Conservation (phyloP, 2,797 vertebrate genomes). For the Micrastur ruficollis region DNA sequence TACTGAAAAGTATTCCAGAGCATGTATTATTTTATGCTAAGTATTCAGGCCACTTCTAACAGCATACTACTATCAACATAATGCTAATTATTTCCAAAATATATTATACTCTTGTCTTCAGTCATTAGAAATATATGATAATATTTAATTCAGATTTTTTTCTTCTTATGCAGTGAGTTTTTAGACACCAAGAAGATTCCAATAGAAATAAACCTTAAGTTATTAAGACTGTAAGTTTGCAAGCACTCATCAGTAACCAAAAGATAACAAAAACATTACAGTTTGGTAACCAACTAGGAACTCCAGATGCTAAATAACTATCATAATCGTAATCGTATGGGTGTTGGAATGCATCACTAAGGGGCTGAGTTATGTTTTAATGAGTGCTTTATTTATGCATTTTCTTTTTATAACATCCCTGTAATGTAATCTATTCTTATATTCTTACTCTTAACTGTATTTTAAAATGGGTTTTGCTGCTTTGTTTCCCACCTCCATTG, state of each 20-base stretch:
- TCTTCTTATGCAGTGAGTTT: not conserved
- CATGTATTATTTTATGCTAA: not conserved
- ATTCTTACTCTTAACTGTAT: not conserved
- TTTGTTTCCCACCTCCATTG: not conserved
- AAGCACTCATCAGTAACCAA: not conserved
- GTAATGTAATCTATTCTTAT: not conserved
- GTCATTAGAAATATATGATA: not conserved
- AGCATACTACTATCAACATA: not conserved
- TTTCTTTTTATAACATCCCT: slow-evolving; percentile 36
- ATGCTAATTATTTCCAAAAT: not conserved
- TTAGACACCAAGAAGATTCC: not conserved
- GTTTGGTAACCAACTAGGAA: not conserved
- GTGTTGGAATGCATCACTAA: slow-evolving; percentile 20
- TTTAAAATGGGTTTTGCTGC: not conserved
- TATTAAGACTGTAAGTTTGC: not conserved
- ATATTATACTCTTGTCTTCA: not conserved
- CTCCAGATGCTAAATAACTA: not conserved
- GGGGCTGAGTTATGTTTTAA: not conserved
- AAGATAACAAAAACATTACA: not conserved
- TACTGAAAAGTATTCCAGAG: not conserved
- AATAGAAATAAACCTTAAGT: not conserved
- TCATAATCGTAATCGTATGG: not conserved
- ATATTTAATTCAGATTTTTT: not conserved
- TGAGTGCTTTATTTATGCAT: slow-evolving; percentile 12
- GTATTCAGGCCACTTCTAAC: not conserved